Base-by-base conservation (phyloP, 2,888 invertebrate genomes). In the Megalurothrips usitatus region DNA sequence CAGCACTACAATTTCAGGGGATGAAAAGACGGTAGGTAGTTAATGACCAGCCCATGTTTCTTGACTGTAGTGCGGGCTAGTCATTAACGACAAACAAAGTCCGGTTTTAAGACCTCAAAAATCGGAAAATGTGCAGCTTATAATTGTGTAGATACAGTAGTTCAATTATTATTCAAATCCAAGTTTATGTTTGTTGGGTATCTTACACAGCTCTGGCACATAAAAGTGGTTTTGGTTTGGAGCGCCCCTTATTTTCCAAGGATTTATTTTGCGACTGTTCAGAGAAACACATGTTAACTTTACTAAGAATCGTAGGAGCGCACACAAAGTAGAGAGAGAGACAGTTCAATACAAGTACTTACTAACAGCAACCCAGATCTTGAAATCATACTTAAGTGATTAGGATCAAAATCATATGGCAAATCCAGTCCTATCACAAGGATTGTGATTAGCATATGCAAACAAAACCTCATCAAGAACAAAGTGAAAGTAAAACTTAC, bases 401-500 rank as follows among this genome's bases (percentile, higher is more conserved):
- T 89, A 0, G 90, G 87, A 83, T 89, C 88, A 0, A 90, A 91
- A 83, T 90, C 92, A 85, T 89, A 92, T 3, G 90, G 90, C n/a
- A 82, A 82, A 80, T 84, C 85, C 84, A 9, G 83, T 84, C 84
- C 87, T 85, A 80, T 83, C 14, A 23, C 23, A 26, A 26, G 68
- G 1, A 75, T 75, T 75, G 68, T 84, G 19, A 58, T 17, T 58
- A 19, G n/a, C 17, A 17, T 58, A 14, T 58, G 14, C 1, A 17
- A 17, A 14, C 58, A 19, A 19, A 11, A 58, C 17, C 14, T 12
- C 58, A 52, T 58, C 17, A 14, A 43, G 34, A 43, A 43, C 34
- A 43, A 2, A 6, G 34, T 43, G 6, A 43, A 43, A 43, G 2
- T 43, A 43, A 43, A 4, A 26, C 68, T 23, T 75, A 75, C 68